Percentiles rank a stretch among this genome's conserved stretches.
Evolutionary conservation across 1,140 invertebrate genomes (phyloP).

Genomic region (Atopsyche davidsoni): DNA sequence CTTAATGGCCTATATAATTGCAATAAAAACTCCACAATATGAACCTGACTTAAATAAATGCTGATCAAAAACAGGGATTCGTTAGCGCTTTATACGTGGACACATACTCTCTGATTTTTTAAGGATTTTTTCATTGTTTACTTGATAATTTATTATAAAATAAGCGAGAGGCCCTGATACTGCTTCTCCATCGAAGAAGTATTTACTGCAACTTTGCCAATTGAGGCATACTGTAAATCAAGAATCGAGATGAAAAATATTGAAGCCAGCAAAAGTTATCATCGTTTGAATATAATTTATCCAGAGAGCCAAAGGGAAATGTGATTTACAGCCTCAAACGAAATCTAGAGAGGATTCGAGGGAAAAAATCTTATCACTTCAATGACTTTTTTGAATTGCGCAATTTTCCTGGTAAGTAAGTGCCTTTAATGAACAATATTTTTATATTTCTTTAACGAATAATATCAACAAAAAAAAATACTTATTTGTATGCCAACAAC

Average conservation of each 20-base stretch:
- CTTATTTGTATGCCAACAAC: too few species aligned
- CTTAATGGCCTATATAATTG: background rate
- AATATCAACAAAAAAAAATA: background rate
- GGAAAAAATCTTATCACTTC: too few species aligned
- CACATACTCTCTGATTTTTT: too few species aligned
- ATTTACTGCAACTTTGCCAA: background rate
- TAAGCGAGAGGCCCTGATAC: background rate
- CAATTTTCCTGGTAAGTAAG: too few species aligned
- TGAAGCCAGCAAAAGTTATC: constrained; percentile 12
- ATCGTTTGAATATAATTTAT: constrained; percentile 12
- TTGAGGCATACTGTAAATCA: constrained; percentile 6
- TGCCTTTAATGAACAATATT: too few species aligned
- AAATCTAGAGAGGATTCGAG: too few species aligned
- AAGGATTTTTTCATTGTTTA: background rate
- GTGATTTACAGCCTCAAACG: constrained; percentile 9
- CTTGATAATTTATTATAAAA: background rate
- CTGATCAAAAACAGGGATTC: too few species aligned
- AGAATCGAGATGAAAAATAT: constrained; percentile 5
- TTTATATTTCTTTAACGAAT: constrained; percentile 3
- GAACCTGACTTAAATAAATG: too few species aligned
- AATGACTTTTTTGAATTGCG: too few species aligned
- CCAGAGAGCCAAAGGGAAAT: constrained; percentile 9
- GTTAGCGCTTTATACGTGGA: too few species aligned
- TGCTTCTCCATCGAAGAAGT: background rate
- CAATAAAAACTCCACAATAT: background rate